Conservation (phyloP, 2,888 invertebrate genomes). For the Andrena chrysosceles region DNA sequence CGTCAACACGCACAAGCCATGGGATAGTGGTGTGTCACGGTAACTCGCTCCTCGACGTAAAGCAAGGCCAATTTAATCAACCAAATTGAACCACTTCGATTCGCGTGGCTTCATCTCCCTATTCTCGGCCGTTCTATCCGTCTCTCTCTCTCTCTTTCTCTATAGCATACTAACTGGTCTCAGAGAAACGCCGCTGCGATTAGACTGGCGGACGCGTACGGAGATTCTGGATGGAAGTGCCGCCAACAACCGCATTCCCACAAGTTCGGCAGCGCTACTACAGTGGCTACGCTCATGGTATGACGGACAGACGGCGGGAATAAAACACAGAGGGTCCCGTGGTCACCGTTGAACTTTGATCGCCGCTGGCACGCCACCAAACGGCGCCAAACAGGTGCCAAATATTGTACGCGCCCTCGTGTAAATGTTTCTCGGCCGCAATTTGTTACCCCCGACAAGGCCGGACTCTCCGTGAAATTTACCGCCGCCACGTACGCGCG, state of each 20-base stretch:
- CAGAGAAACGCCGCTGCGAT: background rate
- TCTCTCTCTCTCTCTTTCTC: background rate
- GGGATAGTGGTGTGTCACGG: background rate
- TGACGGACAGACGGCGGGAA: background rate
- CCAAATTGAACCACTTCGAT: conserved; percentile 69
- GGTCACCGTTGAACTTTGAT: conserved; percentile 2
- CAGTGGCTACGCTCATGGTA: background rate
- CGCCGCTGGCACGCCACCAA: conserved; percentile 46
- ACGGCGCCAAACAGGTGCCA: conserved; percentile 51
- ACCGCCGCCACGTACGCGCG: conserved; percentile 3
- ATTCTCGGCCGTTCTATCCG: background rate
- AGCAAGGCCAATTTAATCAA: conserved; percentile 73
- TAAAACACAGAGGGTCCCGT: background rate
- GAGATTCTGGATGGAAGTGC: background rate
- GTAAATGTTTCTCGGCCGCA: conserved; percentile 9
- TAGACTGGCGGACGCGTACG: background rate
- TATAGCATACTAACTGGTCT: no score
- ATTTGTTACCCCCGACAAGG: conserved; percentile 45
- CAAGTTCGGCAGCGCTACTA: background rate
- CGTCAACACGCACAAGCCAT: conserved; percentile 23
- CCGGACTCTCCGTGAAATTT: background rate
- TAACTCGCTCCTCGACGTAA: conserved; percentile 43
- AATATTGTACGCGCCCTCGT: conserved; percentile 38
- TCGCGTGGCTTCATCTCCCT: conserved; percentile 38
- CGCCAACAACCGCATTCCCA: background rate